phyloP scores from a whole-genome alignment of 2,797 vertebrate genomes.

The Lycodopsis pacificus region DNA sequence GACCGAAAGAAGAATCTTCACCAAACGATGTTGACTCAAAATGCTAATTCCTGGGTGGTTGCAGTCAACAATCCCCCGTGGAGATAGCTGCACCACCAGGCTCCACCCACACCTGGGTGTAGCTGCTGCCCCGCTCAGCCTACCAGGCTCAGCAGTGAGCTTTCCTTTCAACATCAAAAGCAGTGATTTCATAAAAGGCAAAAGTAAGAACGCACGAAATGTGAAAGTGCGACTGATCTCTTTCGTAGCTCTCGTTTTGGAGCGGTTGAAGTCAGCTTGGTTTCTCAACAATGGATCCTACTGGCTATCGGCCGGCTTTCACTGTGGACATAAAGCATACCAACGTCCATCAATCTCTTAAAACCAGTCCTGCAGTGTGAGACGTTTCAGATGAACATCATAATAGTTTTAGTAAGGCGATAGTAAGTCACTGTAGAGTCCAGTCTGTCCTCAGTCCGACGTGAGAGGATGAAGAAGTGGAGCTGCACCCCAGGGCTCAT shows the following conservation, averaged over 20 bases:
- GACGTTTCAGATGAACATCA: not conserved
- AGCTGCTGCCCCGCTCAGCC: constrained; percentile 6
- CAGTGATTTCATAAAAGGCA: not conserved
- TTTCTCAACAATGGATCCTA: not conserved
- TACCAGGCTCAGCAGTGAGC: not conserved
- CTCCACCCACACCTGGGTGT: constrained; percentile 11
- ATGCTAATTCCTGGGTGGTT: not conserved
- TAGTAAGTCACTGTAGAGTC: too few relatives aligned
- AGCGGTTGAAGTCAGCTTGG: not conserved
- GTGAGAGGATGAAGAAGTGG: too few relatives aligned
- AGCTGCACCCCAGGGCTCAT: too few relatives aligned
- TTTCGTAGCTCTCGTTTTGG: not conserved
- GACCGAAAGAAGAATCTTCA: not conserved
- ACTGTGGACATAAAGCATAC: not conserved
- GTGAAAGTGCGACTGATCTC: not conserved
- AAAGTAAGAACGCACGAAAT: constrained; percentile 5
- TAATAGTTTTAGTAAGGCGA: too few relatives aligned
- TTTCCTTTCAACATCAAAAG: constrained; percentile 6
- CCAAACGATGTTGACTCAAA: not conserved
- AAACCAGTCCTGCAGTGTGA: not conserved
- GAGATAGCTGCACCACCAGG: constrained; percentile 4
- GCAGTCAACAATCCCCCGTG: not conserved
- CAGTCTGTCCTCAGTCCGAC: too few relatives aligned
- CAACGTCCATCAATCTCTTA: not conserved
- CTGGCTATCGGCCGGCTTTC: not conserved